A percentile compares a stretch with the other conserved stretches of the same genome.
phyloP scores from a whole-genome alignment of 1,140 invertebrate genomes.

The Pinna nobilis region DNA sequence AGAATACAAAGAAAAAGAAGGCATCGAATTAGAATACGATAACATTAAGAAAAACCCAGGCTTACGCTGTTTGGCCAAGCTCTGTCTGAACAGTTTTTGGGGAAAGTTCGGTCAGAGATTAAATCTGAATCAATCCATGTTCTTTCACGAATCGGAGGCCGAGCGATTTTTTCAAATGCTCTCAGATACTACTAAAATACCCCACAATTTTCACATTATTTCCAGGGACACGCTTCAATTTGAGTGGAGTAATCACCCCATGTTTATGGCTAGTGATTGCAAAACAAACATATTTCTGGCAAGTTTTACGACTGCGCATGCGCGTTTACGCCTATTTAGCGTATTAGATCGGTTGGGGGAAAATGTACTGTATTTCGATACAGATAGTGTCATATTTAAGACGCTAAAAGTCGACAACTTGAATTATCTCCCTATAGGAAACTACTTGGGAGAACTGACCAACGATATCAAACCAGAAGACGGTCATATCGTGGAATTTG shows the following conservation, averaged over 20 bases:
- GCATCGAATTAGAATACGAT: conserved; percentile 18
- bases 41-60: conserved; percentile 22
- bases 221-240: conserved; percentile 40
- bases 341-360: conserved; percentile 65
- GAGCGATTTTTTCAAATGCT: conserved; percentile 61
- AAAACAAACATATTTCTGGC: conserved; percentile 70
- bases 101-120: conserved; percentile 9
- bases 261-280: conserved; percentile 1
- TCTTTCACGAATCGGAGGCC: conserved; percentile 35
- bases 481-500: conserved; percentile 34
- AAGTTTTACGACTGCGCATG: conserved; percentile 70
- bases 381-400: conserved; percentile 65
- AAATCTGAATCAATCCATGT: conserved; percentile 26
- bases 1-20: conserved; percentile 19
- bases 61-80: conserved; percentile 24
- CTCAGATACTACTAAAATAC: conserved; percentile 45
- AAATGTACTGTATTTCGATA: conserved; percentile 73
- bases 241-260: conserved; percentile 6
- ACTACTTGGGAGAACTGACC: conserved; percentile 32
- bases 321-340: conserved; percentile 70
- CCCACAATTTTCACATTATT: conserved; percentile 65
- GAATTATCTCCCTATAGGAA: conserved; percentile 15
- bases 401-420: not conserved
- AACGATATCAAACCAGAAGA: conserved; percentile 35
- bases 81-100: conserved; percentile 13